Percentiles rank a stretch among this genome's conserved stretches.
These are phyloP conservation scores for Neomicropteryx cornuta DNA, from an alignment of 1,140 invertebrate species.

Conservation along the genomic window DNA sequence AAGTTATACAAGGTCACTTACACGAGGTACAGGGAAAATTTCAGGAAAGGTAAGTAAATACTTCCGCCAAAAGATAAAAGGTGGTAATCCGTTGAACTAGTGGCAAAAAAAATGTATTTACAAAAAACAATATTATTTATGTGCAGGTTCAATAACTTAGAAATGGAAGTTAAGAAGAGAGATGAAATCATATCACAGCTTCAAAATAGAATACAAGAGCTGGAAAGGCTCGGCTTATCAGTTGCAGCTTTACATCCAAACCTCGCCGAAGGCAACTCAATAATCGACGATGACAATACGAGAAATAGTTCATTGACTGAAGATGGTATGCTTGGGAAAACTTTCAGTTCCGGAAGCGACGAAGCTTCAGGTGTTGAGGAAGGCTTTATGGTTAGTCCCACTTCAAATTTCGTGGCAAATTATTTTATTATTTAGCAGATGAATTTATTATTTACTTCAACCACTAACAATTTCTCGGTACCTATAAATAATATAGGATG, in stretches of 20 bases:
- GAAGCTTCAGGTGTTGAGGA: conserved; percentile 31
- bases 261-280: background rate
- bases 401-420: too few relatives aligned
- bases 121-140: background rate
- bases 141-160: conserved; percentile 54
- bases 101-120: conserved; percentile 2
- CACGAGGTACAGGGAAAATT: conserved; percentile 55
- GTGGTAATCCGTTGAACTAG: too few relatives aligned
- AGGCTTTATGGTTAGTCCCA: conserved; percentile 33
- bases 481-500: too few relatives aligned
- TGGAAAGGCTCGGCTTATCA: conserved; percentile 40
- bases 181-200: conserved; percentile 69
- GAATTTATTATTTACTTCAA: too few relatives aligned
- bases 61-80: too few relatives aligned
- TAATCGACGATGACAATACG: background rate
- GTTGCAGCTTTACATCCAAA: conserved; percentile 2
- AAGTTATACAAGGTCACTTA: conserved; percentile 61
- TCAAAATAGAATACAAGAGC: conserved; percentile 55
- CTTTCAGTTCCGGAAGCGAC: conserved; percentile 33
- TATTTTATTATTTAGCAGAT: too few relatives aligned
- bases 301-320: conserved; percentile 12
- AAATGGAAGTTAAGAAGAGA: conserved; percentile 60
- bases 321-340: conserved; percentile 17
- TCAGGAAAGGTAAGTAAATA: conserved; percentile 36
- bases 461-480: too few relatives aligned